These are phyloP conservation scores for Drosophila recens DNA, from an alignment of 2,888 invertebrate species.

Conservation along the genomic window DNA sequence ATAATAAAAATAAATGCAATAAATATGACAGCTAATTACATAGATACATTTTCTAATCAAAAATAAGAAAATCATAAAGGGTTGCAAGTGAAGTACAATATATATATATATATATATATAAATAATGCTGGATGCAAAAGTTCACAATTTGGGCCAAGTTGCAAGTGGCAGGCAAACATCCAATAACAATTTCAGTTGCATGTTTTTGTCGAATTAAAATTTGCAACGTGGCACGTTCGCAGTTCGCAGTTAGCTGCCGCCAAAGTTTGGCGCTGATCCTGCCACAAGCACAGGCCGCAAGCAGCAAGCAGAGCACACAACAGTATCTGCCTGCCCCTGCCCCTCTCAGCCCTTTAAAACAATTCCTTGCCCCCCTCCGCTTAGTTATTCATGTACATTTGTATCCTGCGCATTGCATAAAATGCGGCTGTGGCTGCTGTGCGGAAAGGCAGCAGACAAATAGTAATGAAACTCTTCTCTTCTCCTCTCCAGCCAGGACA, in stretches of 20 bases:
- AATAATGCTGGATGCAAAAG: slow-evolving; percentile 13
- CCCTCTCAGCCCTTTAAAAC: slow-evolving; percentile 5
- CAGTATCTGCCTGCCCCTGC: neutral
- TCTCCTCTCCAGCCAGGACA: slow-evolving; percentile 65
- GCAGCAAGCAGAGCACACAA: slow-evolving; percentile 9
- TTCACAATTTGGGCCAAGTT: slow-evolving; percentile 50
- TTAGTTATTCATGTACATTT: slow-evolving; percentile 80
- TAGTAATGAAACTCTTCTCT: slow-evolving; percentile 78
- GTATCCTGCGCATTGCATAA: slow-evolving; percentile 82
- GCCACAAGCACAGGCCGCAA: slow-evolving; percentile 51
- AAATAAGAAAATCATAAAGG: neutral
- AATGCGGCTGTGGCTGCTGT: slow-evolving; percentile 80
- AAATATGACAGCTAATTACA: neutral
- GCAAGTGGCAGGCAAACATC: slow-evolving; percentile 54
- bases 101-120: neutral
- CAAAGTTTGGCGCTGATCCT: slow-evolving; percentile 70
- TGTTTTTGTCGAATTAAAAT: slow-evolving; percentile 81
- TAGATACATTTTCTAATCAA: slow-evolving; percentile 10
- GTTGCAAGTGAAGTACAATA: neutral
- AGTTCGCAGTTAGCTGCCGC: slow-evolving; percentile 58
- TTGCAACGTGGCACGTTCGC: slow-evolving; percentile 74
- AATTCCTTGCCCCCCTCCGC: slow-evolving; percentile 54
- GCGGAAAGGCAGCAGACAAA: slow-evolving; percentile 81
- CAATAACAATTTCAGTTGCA: slow-evolving; percentile 79
- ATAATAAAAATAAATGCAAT: neutral